phyloP scores from a whole-genome alignment of 2,888 invertebrate species.

The Rhopalosiphum nymphaeae region DNA sequence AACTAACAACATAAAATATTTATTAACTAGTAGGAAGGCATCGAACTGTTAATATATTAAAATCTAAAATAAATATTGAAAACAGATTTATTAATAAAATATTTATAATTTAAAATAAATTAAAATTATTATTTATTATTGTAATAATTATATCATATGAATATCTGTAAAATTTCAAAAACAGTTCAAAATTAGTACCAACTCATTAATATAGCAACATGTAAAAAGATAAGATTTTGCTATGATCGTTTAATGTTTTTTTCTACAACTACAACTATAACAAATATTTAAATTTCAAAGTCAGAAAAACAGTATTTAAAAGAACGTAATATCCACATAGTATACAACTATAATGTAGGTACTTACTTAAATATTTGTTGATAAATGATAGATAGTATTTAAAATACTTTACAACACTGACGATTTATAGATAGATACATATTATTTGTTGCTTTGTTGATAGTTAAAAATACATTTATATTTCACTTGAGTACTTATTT shows the following conservation, averaged over 20 bases:
- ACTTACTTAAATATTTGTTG: neutral
- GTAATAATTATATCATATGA: neutral
- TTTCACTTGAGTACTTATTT: too few species aligned
- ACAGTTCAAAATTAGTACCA: neutral
- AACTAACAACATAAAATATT: too few species aligned
- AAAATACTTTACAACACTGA: neutral
- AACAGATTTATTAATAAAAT: too few species aligned
- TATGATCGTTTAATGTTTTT: too few species aligned
- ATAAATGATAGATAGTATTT: neutral
- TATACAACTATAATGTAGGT: neutral
- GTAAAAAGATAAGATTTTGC: neutral
- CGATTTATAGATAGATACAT: neutral
- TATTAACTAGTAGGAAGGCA: too few species aligned
- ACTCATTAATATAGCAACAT: neutral
- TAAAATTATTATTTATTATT: neutral
- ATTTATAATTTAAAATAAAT: too few species aligned
- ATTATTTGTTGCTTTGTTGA: too few species aligned
- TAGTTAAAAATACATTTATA: too few species aligned
- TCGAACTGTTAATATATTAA: too few species aligned
- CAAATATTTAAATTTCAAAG: neutral
- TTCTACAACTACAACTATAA: neutral
- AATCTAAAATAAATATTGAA: too few species aligned
- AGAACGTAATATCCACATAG: neutral
- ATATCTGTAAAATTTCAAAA: neutral
- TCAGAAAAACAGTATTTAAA: neutral